phyloP scores from a whole-genome alignment of 2,113 vertebrate species.

The cat (Felis catus) region DNA sequence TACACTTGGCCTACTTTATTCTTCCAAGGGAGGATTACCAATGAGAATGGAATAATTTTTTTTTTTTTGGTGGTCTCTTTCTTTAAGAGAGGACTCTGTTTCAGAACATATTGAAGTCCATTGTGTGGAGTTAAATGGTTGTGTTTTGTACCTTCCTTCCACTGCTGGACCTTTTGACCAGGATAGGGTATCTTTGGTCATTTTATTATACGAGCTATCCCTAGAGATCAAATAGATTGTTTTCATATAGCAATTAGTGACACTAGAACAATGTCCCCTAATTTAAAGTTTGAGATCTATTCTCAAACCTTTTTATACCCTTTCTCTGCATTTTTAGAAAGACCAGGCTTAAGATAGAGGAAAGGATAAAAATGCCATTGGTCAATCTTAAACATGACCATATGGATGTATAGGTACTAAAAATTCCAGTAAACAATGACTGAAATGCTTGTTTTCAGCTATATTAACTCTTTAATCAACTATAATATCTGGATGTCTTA shows the following conservation, averaged over 20 bases:
- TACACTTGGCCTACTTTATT: neutral
- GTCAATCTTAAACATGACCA: neutral
- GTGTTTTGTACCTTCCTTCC: neutral
- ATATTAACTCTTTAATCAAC: neutral
- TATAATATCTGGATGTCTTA: neutral
- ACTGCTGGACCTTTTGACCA: neutral
- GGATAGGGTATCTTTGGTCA: neutral
- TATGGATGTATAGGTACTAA: neutral
- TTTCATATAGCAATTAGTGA: neutral
- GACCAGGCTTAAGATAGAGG: neutral
- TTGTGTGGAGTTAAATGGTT: neutral
- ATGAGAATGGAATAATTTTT: neutral
- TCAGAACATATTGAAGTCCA: slow-evolving; percentile 18
- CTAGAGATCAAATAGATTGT: neutral
- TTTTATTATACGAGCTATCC: neutral
- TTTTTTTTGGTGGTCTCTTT: neutral
- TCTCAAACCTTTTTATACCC: neutral
- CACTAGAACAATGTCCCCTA: neutral
- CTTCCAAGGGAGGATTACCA: slow-evolving; percentile 23
- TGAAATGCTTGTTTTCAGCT: neutral
- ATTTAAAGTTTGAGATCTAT: neutral
- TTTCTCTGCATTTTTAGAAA: neutral
- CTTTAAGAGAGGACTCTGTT: neutral
- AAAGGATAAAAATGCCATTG: neutral
- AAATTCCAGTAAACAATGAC: neutral